Percentiles rank a stretch among this genome's conserved stretches.
Evolutionary conservation across 2,113 vertebrate species (phyloP).

Genomic region (Oryzias curvinotus): DNA sequence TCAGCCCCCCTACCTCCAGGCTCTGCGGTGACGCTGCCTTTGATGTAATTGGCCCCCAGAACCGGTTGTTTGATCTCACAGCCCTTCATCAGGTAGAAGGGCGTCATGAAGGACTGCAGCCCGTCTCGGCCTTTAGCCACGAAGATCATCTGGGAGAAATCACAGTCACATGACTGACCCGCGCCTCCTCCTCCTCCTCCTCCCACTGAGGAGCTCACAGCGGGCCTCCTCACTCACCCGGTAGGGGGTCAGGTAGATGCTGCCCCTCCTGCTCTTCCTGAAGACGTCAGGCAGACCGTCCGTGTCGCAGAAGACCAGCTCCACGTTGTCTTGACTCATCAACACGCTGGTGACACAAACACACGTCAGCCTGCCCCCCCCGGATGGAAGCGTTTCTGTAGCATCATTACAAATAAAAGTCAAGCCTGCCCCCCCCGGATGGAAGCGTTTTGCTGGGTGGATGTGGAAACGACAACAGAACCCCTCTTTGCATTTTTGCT

Average conservation of each 20-base stretch:
- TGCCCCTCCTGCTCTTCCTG: slow-evolving; percentile 94
- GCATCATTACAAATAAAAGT: no score
- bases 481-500: no score
- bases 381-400: no score
- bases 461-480: no score
- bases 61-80: slow-evolving; percentile 98
- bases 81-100: slow-evolving; percentile 94
- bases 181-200: no score
- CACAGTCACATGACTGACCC: background rate
- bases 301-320: slow-evolving; percentile 88
- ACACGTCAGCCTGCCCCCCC: no score
- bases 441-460: no score
- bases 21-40: slow-evolving; percentile 87
- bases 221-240: slow-evolving; percentile 78
- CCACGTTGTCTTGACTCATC: slow-evolving; percentile 92
- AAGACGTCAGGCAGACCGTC: slow-evolving; percentile 88
- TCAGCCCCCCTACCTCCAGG: slow-evolving; percentile 81
- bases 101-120: slow-evolving; percentile 96
- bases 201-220: no score
- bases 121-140: slow-evolving; percentile 88
- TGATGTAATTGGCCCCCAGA: slow-evolving; percentile 95
- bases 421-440: no score
- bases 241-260: slow-evolving; percentile 92
- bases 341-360: slow-evolving; percentile 67
- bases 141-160: slow-evolving; percentile 86